Percentiles rank a stretch among this genome's conserved stretches.
phyloP scores from a whole-genome alignment of 37 sponge, comb jelly and placozoan species.

The Cliona cf. orientalis region DNA sequence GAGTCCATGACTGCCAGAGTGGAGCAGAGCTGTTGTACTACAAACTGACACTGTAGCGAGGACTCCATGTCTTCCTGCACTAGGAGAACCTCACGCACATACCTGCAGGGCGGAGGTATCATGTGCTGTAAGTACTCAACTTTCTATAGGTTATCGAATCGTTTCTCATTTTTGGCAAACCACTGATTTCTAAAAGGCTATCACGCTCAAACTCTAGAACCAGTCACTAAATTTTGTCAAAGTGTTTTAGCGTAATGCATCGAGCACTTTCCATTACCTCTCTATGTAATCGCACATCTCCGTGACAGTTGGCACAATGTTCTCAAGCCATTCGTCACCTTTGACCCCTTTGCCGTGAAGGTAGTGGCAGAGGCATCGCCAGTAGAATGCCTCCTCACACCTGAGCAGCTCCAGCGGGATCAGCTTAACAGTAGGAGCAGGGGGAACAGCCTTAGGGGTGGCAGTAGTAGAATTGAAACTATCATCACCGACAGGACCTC shows the following conservation, averaged over 20 bases:
- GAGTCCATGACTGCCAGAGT: constrained; percentile 54
- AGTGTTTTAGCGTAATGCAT: too few relatives aligned
- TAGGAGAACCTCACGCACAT: constrained; percentile 35
- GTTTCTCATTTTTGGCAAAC: too few relatives aligned
- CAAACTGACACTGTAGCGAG: constrained; percentile 52
- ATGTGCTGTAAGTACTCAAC: too few relatives aligned
- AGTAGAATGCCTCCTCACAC: constrained; percentile 75
- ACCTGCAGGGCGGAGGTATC: constrained; percentile 10
- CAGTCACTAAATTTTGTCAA: too few relatives aligned
- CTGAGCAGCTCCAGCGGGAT: constrained; percentile 43
- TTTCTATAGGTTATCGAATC: too few relatives aligned
- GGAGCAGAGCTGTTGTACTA: constrained; percentile 62
- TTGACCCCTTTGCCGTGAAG: constrained; percentile 29
- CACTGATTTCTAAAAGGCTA: too few relatives aligned
- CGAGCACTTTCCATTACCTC: constrained; percentile 26
- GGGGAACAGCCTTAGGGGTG: too few relatives aligned
- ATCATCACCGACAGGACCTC: too few relatives aligned
- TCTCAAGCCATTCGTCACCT: constrained; percentile 53
- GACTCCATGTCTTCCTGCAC: constrained; percentile 19
- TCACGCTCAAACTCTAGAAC: too few relatives aligned
- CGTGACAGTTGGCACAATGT: constrained; percentile 64
- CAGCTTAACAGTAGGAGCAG: neutral
- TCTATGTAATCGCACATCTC: constrained; percentile 73
- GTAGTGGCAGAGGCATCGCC: constrained; percentile 74
- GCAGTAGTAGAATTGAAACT: too few relatives aligned